Evolutionary conservation across 35 echinoderm and acorn worm species (phyloP).

Genomic region (Ptychodera flava): DNA sequence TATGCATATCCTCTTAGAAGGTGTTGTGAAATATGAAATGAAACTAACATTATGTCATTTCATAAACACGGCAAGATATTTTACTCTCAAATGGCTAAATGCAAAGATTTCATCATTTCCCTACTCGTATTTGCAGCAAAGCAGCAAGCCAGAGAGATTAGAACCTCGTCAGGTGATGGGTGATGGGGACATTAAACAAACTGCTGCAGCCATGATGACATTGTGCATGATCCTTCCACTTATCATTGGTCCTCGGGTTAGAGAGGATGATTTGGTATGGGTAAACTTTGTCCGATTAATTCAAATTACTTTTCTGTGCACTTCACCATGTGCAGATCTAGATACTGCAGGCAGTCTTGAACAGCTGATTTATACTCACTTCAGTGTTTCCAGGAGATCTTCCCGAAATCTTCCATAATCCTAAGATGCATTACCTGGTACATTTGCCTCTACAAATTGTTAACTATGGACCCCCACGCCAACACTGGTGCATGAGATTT

Average conservation of each 20-base stretch:
- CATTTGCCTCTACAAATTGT: conserved; percentile 31
- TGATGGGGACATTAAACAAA: conserved; percentile 33
- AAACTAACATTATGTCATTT: conserved; percentile 25
- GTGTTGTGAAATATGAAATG: conserved; percentile 48
- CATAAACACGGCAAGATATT: conserved; percentile 17
- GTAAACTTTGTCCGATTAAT: conserved; percentile 37
- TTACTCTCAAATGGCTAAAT: conserved; percentile 59
- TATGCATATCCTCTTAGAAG: conserved; percentile 66
- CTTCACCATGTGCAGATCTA: neutral
- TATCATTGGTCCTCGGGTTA: conserved; percentile 36
- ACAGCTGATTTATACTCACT: neutral
- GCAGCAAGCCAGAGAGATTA: conserved; percentile 21
- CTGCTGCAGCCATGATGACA: conserved; percentile 40
- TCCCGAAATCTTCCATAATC: conserved; percentile 26
- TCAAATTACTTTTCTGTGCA: conserved; percentile 35
- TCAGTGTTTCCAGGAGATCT: neutral
- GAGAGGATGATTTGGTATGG: conserved; percentile 30
- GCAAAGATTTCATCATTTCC: conserved; percentile 16
- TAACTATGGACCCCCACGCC: conserved; percentile 26
- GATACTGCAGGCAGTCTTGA: neutral
- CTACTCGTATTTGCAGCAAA: conserved; percentile 22
- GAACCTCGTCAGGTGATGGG: neutral
- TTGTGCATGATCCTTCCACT: conserved; percentile 33
- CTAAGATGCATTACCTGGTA: conserved; percentile 49
- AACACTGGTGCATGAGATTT: no score